Base-by-base conservation (phyloP, 2,888 invertebrate species). In the Amphipoea oculea region DNA sequence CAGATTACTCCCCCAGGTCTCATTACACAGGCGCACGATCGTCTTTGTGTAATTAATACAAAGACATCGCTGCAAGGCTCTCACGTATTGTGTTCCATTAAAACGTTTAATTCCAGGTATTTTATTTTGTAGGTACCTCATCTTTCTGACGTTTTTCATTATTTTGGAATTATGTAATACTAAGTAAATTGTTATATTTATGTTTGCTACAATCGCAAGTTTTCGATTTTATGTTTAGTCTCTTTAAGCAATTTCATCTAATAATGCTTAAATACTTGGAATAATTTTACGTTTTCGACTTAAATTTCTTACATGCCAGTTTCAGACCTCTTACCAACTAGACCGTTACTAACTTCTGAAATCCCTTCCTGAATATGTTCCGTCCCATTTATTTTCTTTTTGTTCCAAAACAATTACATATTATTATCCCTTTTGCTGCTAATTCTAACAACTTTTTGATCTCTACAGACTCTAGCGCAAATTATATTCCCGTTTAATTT, bases 71-170 rank as follows among this genome's bases (percentile, higher is more conserved):
- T 86, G 86, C 82, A 84, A 82, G 83, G 77, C 71, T 51, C 84
- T 86, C 91, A 88, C 89, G 89, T 88, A 85, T 89, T 88, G 85
- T 86, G 86, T 90, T 88, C 90, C 90, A 89, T 92, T 92, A 91
- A 88, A 88, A 85, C 86, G 86, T 90, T 90, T 89, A 70, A 76
- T 81, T 71, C 54, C 60, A 73, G 81, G 82, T 66, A 78, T 83
- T 86, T 71, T 60, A 83, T 78, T 62, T 78, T 73, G 45, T 29
- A 29, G 29, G 29, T 45, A 17, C 51, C 17, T 7, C 40, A 23
- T 62, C 60, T 51, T 79, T 48, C 17, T 54, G 45, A 48, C 29
- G 70, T 62, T 62, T 84, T 69, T 63, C 14, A 73, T 82, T 80
- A 48, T 57, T 66, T 63, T 48, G 11, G 40, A 62, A 54, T 54